A percentile compares a stretch with the other conserved stretches of the same genome.
phyloP scores from a whole-genome alignment of 2,113 vertebrate species.

The Dasypus novemcinctus region DNA sequence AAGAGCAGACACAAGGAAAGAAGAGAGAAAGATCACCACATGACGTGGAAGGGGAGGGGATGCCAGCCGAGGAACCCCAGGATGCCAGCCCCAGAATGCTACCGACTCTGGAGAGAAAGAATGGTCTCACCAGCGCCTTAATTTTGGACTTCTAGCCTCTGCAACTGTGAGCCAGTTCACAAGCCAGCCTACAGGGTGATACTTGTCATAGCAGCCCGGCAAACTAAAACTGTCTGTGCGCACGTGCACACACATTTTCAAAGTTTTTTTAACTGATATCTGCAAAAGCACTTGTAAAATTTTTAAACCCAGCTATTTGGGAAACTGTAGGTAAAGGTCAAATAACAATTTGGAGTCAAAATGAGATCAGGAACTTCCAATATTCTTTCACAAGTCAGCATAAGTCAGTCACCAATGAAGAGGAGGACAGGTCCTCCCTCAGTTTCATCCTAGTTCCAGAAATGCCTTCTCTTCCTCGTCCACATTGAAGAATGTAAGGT shows the following conservation, averaged over 20 bases:
- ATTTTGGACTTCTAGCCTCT: too few relatives aligned
- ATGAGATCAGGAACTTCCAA: background rate
- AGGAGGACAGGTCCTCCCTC: background rate
- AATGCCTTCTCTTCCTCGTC: background rate
- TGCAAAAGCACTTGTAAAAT: background rate
- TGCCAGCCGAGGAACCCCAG: too few relatives aligned
- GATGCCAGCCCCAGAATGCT: too few relatives aligned
- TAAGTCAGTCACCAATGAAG: background rate
- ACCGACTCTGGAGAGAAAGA: too few relatives aligned
- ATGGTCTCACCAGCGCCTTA: too few relatives aligned
- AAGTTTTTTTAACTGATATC: background rate
- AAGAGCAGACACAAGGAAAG: too few relatives aligned
- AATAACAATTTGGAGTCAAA: background rate
- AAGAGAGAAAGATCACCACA: too few relatives aligned
- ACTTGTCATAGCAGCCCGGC: too few relatives aligned
- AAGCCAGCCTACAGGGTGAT: too few relatives aligned
- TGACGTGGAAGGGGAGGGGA: too few relatives aligned
- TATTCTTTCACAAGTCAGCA: background rate
- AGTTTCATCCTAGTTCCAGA: background rate
- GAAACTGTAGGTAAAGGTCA: background rate
- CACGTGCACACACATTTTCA: background rate
- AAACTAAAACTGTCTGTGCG: background rate
- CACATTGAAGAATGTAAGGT: background rate
- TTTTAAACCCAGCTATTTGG: background rate
- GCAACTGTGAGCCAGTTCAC: too few relatives aligned